phyloP scores from a whole-genome alignment of 2,888 invertebrate species.

The Drosophila conformis region DNA sequence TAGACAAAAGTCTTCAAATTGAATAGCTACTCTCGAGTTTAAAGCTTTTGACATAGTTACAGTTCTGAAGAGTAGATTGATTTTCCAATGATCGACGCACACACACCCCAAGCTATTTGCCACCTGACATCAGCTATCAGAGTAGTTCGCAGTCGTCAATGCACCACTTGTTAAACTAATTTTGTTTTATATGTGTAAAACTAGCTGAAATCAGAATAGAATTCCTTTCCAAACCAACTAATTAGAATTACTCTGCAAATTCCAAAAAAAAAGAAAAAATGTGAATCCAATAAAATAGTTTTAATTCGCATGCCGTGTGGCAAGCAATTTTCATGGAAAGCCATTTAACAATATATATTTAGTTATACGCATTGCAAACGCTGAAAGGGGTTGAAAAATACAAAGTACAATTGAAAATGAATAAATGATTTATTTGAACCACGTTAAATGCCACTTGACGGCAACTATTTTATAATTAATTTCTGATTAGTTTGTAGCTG shows the following conservation, averaged over 20 bases:
- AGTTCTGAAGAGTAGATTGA: neutral
- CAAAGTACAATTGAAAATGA: slow-evolving; percentile 21
- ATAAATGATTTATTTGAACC: slow-evolving; percentile 33
- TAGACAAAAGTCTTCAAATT: neutral
- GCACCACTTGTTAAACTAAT: neutral
- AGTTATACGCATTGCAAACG: neutral
- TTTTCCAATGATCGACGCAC: neutral
- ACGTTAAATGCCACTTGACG: slow-evolving; percentile 19
- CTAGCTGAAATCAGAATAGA: neutral
- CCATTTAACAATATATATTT: slow-evolving; percentile 11
- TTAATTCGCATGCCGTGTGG: slow-evolving; percentile 16
- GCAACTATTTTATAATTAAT: slow-evolving; percentile 38
- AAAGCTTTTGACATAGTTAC: neutral
- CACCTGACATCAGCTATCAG: neutral
- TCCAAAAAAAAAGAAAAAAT: neutral
- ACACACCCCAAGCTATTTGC: neutral
- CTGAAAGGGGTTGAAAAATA: neutral
- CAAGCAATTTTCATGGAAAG: slow-evolving; percentile 12
- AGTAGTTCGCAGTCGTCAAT: neutral
- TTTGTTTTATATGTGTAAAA: neutral
- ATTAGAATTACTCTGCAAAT: neutral
- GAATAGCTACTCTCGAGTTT: too few relatives aligned
- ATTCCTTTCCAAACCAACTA: neutral
- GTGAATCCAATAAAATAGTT: neutral
- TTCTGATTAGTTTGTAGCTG: slow-evolving; percentile 39